phyloP scores from a whole-genome alignment of 2,113 vertebrate species.

The Salvelinus fontinalis region DNA sequence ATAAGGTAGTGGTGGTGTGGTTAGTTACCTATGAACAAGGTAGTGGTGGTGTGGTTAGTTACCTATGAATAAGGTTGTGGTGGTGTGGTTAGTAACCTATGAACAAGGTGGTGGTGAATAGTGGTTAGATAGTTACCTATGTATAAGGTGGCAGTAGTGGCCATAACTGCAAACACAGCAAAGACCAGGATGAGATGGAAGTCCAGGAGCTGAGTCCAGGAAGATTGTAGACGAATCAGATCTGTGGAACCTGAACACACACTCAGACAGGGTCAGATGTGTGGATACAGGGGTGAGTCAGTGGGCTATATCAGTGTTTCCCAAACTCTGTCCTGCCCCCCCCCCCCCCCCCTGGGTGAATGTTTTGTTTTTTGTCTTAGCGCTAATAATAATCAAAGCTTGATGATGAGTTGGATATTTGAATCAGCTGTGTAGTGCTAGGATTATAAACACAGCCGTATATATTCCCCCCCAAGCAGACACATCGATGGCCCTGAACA shows the following conservation, averaged over 20 bases:
- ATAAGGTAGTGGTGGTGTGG: not conserved
- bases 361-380: not conserved
- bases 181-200: slow-evolving; percentile 26
- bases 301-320: too few relatives aligned
- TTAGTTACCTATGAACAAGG: not conserved
- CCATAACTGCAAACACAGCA: slow-evolving; percentile 32
- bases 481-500: too few relatives aligned
- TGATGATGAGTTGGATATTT: too few relatives aligned
- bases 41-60: not conserved
- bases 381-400: too few relatives aligned
- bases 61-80: not conserved
- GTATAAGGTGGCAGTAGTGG: slow-evolving; percentile 6
- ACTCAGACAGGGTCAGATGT: not conserved
- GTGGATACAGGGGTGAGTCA: not conserved
- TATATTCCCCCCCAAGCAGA: too few relatives aligned
- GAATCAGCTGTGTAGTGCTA: too few relatives aligned
- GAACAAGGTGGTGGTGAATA: slow-evolving; percentile 30
- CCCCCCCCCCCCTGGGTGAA: too few relatives aligned
- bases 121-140: slow-evolving; percentile 1
- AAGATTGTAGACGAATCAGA: not conserved
- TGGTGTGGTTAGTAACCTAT: slow-evolving; percentile 30
- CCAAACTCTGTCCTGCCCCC: too few relatives aligned
- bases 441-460: too few relatives aligned
- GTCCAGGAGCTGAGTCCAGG: slow-evolving; percentile 10
- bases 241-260: slow-evolving; percentile 11